These are phyloP conservation scores for Synanceia verrucosa DNA, from an alignment of 2,797 vertebrate genomes.

Conservation along the genomic window DNA sequence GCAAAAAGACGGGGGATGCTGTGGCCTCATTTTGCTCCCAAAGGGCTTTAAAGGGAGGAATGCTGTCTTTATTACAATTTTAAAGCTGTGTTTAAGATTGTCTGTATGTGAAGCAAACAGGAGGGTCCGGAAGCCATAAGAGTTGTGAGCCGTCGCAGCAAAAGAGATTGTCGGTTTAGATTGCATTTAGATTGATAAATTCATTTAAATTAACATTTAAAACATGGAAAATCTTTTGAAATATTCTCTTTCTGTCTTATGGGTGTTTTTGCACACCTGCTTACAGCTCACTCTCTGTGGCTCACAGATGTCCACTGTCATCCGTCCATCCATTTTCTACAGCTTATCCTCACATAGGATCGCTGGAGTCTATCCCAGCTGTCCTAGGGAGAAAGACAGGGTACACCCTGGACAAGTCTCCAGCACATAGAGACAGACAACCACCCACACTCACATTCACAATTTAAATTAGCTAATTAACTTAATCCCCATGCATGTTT, in stretches of 20 bases:
- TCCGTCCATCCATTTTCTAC: too few relatives aligned
- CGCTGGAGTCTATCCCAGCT: too few relatives aligned
- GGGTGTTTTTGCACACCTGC: not conserved
- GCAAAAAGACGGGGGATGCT: not conserved
- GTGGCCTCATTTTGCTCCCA: not conserved
- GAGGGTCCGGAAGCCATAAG: not conserved
- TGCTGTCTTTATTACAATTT: not conserved
- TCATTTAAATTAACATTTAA: too few relatives aligned
- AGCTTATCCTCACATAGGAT: too few relatives aligned
- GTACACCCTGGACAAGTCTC: too few relatives aligned
- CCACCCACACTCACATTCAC: too few relatives aligned
- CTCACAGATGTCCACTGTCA: conserved; percentile 26
- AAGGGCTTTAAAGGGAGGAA: not conserved
- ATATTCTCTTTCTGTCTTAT: not conserved
- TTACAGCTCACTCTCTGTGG: conserved; percentile 14
- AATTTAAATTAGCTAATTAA: too few relatives aligned
- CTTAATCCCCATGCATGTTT: too few relatives aligned
- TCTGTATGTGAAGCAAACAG: not conserved
- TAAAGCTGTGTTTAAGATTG: not conserved
- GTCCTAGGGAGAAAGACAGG: too few relatives aligned
- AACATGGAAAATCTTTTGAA: not conserved
- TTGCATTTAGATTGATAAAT: not conserved
- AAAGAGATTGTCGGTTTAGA: not conserved
- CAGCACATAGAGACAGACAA: too few relatives aligned
- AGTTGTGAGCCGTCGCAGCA: too few relatives aligned